phyloP scores from a whole-genome alignment of 1,140 invertebrate species.

The Dendrolimus kikuchii region DNA sequence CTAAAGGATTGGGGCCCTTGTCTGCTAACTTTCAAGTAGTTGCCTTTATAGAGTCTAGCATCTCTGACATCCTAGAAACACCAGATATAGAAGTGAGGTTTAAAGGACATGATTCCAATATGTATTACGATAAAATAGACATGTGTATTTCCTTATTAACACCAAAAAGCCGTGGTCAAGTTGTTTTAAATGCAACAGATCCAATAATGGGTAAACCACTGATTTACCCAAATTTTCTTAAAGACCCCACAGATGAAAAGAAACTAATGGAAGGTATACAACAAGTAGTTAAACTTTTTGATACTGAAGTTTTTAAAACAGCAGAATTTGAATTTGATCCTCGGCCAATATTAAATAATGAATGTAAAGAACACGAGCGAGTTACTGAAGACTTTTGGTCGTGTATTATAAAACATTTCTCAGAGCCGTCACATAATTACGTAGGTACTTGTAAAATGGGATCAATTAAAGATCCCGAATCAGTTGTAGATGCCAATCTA shows the following conservation, averaged over 20 bases:
- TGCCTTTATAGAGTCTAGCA: constrained; percentile 74
- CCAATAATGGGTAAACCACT: constrained; percentile 79
- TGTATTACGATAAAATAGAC: constrained; percentile 74
- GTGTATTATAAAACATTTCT: constrained; percentile 80
- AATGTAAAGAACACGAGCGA: constrained; percentile 72
- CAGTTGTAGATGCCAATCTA: constrained; percentile 84
- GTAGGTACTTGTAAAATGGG: constrained; percentile 87
- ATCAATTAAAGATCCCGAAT: constrained; percentile 73
- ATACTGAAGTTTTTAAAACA: constrained; percentile 69
- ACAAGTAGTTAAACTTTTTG: constrained; percentile 67
- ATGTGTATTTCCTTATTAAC: constrained; percentile 79
- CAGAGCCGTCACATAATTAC: constrained; percentile 80
- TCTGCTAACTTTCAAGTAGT: constrained; percentile 76
- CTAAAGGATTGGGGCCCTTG: constrained; percentile 69
- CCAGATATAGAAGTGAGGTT: constrained; percentile 74
- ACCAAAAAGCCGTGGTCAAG: constrained; percentile 80
- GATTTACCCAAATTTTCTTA: constrained; percentile 88
- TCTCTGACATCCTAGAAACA: constrained; percentile 71
- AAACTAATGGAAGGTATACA: constrained; percentile 80
- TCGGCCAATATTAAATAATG: constrained; percentile 57
- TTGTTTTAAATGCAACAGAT: constrained; percentile 79
- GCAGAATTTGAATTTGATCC: constrained; percentile 62
- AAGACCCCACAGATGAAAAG: constrained; percentile 80
- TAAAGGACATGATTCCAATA: constrained; percentile 73
- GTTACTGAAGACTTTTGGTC: constrained; percentile 81